These are phyloP conservation scores for Synergus laeviventris DNA, from an alignment of 2,888 invertebrate genomes.

Conservation along the genomic window DNA sequence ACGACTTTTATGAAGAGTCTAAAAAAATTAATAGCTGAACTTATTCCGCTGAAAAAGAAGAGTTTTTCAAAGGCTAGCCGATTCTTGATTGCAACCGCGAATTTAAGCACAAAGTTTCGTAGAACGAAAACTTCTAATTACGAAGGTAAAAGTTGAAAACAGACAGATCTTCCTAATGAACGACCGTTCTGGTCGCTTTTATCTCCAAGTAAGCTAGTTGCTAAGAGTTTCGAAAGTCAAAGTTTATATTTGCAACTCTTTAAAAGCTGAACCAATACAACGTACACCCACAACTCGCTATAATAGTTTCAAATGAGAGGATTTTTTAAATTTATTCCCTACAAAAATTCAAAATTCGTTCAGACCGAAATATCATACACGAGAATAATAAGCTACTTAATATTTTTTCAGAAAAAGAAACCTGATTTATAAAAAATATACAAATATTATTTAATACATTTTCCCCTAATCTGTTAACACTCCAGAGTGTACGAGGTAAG, in stretches of 20 bases:
- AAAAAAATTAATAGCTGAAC: slow-evolving; percentile 8
- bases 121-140: slow-evolving; percentile 20
- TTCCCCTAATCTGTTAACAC: no score
- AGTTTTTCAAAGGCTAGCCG: slow-evolving; percentile 7
- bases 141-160: slow-evolving; percentile 10
- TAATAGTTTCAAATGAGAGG: neutral
- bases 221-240: slow-evolving; percentile 28
- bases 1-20: slow-evolving; percentile 4
- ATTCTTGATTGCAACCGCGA: slow-evolving; percentile 15
- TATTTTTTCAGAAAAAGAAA: no score
- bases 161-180: slow-evolving; percentile 23
- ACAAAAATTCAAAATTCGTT: neutral
- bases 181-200: slow-evolving; percentile 1
- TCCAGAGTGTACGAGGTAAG: no score
- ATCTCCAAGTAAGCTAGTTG: slow-evolving; percentile 8
- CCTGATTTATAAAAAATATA: no score
- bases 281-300: neutral
- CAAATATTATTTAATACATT: no score
- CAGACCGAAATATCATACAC: neutral
- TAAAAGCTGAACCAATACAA: slow-evolving; percentile 19
- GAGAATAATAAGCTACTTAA: no score
- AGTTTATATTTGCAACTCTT: slow-evolving; percentile 26
- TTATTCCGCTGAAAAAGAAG: neutral
- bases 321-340: neutral
- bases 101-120: slow-evolving; percentile 29